phyloP scores from a whole-genome alignment of 2,113 vertebrate genomes.

The Neogobius melanostomus region DNA sequence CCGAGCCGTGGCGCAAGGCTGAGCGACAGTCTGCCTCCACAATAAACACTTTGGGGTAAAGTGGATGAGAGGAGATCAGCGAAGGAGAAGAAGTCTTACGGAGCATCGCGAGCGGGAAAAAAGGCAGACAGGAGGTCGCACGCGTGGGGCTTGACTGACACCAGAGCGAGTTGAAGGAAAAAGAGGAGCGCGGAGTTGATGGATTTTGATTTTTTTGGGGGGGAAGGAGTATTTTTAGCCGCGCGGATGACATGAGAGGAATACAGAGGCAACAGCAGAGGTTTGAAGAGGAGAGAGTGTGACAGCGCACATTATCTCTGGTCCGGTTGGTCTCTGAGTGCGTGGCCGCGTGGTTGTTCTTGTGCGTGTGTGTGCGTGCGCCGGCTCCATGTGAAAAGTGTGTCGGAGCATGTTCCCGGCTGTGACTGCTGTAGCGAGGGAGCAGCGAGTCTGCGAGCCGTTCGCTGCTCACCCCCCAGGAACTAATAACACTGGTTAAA shows the following conservation, averaged over 20 bases:
- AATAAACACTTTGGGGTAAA: conserved; percentile 1
- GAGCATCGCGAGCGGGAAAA: conserved; percentile 42
- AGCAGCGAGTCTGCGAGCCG: conserved; percentile 32
- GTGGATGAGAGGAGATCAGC: conserved; percentile 28
- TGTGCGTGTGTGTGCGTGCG: conserved; percentile 10
- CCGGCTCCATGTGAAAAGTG: conserved; percentile 41
- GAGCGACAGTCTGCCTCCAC: conserved; percentile 41
- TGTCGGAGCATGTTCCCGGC: conserved; percentile 25
- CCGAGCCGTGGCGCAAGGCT: conserved; percentile 62
- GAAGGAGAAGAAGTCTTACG: conserved; percentile 56
- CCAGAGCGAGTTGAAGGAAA: conserved; percentile 33
- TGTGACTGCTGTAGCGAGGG: conserved; percentile 25
- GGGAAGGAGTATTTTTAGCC: conserved; percentile 64
- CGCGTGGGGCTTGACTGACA: conserved; percentile 53
- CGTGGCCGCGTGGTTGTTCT: conserved; percentile 1
- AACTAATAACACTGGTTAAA: conserved; percentile 21
- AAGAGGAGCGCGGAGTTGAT: conserved; percentile 69
- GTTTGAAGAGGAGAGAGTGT: conserved; percentile 41
- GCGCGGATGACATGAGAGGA: conserved; percentile 43
- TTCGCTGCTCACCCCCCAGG: conserved; percentile 25
- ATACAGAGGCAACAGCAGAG: conserved; percentile 22
- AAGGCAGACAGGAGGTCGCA: conserved; percentile 44
- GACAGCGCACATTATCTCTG: conserved; percentile 63
- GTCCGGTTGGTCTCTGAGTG: conserved; percentile 51
- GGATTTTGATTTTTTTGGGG: conserved; percentile 57